Percentiles rank a stretch among this genome's conserved stretches.
These are phyloP conservation scores for Lutraria rhynchaena DNA, from an alignment of 1,140 invertebrate species.

Conservation along the genomic window DNA sequence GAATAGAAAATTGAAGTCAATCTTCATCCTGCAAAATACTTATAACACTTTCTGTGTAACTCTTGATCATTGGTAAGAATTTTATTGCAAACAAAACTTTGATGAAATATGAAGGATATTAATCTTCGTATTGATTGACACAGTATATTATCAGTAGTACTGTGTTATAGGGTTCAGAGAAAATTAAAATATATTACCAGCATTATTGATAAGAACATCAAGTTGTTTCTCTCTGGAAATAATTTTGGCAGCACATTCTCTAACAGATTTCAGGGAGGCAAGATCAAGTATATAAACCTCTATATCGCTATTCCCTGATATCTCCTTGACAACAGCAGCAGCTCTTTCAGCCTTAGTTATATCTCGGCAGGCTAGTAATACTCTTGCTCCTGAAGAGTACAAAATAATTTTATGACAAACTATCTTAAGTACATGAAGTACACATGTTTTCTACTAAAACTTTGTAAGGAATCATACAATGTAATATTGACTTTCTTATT, in stretches of 20 bases:
- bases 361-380: slow-evolving; percentile 92
- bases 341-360: slow-evolving; percentile 88
- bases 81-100: too few species aligned
- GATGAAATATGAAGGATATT: too few species aligned
- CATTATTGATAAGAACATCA: slow-evolving; percentile 74
- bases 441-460: too few species aligned
- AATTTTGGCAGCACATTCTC: slow-evolving; percentile 81
- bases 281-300: slow-evolving; percentile 86
- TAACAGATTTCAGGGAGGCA: slow-evolving; percentile 76
- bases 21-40: background rate
- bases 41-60: background rate
- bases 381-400: slow-evolving; percentile 88
- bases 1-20: too few species aligned
- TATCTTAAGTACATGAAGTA: too few species aligned
- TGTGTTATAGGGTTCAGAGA: too few species aligned
- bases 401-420: too few species aligned
- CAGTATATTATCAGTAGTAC: too few species aligned
- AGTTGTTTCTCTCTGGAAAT: slow-evolving; percentile 62
- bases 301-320: slow-evolving; percentile 77
- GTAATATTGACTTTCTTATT: too few species aligned
- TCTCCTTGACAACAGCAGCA: slow-evolving; percentile 88
- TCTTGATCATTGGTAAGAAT: too few species aligned
- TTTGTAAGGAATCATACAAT: too few species aligned
- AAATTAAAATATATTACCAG: slow-evolving; percentile 55
- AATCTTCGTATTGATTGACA: too few species aligned